Percentiles rank a stretch among this genome's conserved stretches.
Conservation (phyloP, 1,140 invertebrate genomes). For the Bicyclus anynana region DNA sequence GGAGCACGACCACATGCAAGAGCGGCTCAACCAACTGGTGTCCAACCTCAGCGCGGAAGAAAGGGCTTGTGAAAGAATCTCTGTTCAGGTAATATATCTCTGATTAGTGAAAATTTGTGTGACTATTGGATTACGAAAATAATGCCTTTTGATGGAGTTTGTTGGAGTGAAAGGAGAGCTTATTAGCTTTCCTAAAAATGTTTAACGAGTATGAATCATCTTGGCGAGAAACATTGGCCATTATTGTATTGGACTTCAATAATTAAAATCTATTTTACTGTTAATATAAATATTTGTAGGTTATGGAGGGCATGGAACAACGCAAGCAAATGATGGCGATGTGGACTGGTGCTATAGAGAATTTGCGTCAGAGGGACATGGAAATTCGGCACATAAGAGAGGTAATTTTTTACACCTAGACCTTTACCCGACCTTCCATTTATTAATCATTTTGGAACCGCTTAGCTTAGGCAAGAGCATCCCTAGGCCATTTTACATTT, state of each 20-base stretch:
- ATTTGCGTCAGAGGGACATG: conserved; percentile 76
- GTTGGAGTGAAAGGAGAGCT: too few relatives aligned
- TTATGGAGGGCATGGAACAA: conserved; percentile 67
- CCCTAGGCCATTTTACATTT: too few relatives aligned
- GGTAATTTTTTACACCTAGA: conserved; percentile 30
- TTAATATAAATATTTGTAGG: conserved; percentile 28
- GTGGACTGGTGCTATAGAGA: conserved; percentile 78
- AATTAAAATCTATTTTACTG: too few relatives aligned
- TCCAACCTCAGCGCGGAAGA: conserved; percentile 76
- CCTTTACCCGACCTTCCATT: too few relatives aligned
- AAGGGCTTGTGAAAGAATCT: conserved; percentile 74
- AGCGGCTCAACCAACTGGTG: conserved; percentile 67
- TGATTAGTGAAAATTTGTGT: too few relatives aligned
- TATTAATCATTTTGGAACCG: neutral
- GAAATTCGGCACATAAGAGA: conserved; percentile 75
- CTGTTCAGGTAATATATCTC: conserved; percentile 49
- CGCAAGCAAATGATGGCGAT: conserved; percentile 67
- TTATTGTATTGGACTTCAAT: too few relatives aligned
- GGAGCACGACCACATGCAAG: conserved; percentile 72
- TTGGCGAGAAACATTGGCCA: too few relatives aligned
- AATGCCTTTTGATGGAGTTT: too few relatives aligned
- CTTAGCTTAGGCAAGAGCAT: too few relatives aligned
- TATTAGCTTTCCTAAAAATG: too few relatives aligned
- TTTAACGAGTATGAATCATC: too few relatives aligned
- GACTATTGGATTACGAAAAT: too few relatives aligned